phyloP scores from a whole-genome alignment of 2,888 invertebrate genomes.

The Eutolmus rufibarbis region DNA sequence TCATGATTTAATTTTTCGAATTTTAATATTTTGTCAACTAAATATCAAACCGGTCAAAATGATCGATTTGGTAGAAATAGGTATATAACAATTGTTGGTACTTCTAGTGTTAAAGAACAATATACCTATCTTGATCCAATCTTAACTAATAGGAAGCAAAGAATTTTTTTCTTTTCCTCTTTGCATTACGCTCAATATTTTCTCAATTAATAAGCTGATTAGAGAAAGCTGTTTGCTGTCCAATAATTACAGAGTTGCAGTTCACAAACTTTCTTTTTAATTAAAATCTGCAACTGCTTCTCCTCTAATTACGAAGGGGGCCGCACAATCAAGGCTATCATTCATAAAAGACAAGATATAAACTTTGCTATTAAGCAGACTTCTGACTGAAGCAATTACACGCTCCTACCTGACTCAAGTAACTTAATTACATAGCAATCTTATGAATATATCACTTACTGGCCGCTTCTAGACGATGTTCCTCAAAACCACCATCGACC shows the following conservation, averaged over 20 bases:
- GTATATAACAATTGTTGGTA: too few relatives aligned
- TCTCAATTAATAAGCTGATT: background rate
- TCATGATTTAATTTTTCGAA: too few relatives aligned
- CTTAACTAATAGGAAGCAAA: background rate
- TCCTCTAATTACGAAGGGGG: background rate
- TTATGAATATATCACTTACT: slow-evolving; percentile 6
- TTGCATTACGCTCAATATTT: background rate
- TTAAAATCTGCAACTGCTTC: background rate
- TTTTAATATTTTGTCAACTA: too few relatives aligned
- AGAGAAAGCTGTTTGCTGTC: background rate
- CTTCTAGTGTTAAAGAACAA: too few relatives aligned
- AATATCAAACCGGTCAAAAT: too few relatives aligned
- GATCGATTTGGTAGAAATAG: too few relatives aligned
- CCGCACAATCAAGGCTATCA: background rate
- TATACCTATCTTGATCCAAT: too few relatives aligned
- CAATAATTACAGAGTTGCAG: background rate
- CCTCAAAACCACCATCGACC: background rate
- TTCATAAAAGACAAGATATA: background rate
- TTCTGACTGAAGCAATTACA: background rate
- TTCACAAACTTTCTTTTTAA: background rate
- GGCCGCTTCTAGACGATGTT: background rate
- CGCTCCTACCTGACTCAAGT: background rate
- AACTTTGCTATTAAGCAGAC: background rate
- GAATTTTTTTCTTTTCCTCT: background rate
- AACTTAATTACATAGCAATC: background rate